Conservation (phyloP, 2,888 invertebrate genomes). For the Muscina levida region DNA sequence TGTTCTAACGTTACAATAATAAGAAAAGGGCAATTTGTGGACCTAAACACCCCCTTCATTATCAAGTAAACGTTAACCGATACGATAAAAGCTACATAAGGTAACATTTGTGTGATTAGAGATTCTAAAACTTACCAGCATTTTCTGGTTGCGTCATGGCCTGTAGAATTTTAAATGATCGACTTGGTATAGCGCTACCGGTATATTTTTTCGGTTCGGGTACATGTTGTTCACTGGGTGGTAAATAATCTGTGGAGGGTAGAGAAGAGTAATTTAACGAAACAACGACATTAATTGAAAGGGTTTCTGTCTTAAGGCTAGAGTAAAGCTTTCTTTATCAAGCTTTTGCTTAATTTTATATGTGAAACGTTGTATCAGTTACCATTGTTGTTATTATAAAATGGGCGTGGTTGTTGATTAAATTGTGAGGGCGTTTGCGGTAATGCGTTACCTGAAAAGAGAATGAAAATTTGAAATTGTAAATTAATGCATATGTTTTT, state of each 20-base stretch:
- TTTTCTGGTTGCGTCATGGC: conserved; percentile 88
- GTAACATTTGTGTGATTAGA: conserved; percentile 53
- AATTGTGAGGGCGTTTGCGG: conserved; percentile 60
- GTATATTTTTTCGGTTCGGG: conserved; percentile 87
- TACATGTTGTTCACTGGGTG: conserved; percentile 85
- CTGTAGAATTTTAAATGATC: conserved; percentile 89
- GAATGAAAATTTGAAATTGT: conserved; percentile 26
- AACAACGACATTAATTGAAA: background rate
- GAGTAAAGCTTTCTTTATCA: conserved; percentile 40
- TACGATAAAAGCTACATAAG: too few species aligned
- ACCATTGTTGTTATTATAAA: conserved; percentile 70
- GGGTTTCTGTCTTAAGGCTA: background rate
- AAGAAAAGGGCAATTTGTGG: too few species aligned
- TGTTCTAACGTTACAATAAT: background rate
- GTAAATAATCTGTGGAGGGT: conserved; percentile 80
- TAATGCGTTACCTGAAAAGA: conserved; percentile 74
- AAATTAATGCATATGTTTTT: background rate
- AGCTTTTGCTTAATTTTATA: conserved; percentile 14
- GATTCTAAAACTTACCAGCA: conserved; percentile 81
- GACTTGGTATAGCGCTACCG: conserved; percentile 89
- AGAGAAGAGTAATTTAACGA: conserved; percentile 35
- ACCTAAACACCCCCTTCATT: too few species aligned
- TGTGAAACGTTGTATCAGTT: conserved; percentile 35
- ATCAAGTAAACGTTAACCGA: too few species aligned
- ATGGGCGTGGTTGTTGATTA: conserved; percentile 72